Evolutionary conservation across 23 tunicate species (phyloP), one percentile per base, ranked within the genome.

Genomic region (Phallusia fumigata): DNA sequence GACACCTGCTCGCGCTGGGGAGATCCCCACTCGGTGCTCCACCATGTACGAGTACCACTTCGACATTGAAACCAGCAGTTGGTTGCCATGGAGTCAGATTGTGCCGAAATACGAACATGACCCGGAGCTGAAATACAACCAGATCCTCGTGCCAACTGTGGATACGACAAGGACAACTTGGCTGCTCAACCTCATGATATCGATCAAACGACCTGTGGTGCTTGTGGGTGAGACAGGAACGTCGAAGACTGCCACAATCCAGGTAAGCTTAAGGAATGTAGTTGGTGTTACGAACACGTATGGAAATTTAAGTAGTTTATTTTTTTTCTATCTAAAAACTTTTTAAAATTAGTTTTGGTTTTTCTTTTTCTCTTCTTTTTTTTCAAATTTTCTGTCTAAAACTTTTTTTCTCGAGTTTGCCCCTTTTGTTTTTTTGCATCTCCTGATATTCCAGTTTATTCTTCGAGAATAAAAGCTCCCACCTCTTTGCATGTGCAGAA

Each of bases 201-300:
- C 52, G 13, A 92, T 92, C 52, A 90, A 92, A 52, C 84, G 97
- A 30, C 99, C 99, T 15, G 97, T 92, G 26, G 97, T 92, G 35
- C 95, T 97, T 22, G 99, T 97, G 40, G 99, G 99, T 78, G 99
- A 96, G 82, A 89, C 97, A 50, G 99, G 99, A 47, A 96, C 99
- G 11, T 96, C 99, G 22, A 96, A 96, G 86, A 92, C 99, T 26
- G 99, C 99, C 19, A 96, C 99, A 12, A 96, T 96, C 73, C 98
- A 94, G 90, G 98, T 94, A 65, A 34, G 34, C 47, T n/a, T n/a
- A n/a, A n/a, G n/a, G n/a, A n/a, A n/a, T n/a, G n/a, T n/a, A n/a
- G n/a, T n/a, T n/a, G n/a, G n/a, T n/a, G n/a, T n/a, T n/a, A n/a
- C n/a, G n/a, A n/a, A n/a, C n/a, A n/a, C n/a, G n/a, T n/a, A n/a